phyloP scores from a whole-genome alignment of 2,888 invertebrate genomes.

The Hydraecia micacea region DNA sequence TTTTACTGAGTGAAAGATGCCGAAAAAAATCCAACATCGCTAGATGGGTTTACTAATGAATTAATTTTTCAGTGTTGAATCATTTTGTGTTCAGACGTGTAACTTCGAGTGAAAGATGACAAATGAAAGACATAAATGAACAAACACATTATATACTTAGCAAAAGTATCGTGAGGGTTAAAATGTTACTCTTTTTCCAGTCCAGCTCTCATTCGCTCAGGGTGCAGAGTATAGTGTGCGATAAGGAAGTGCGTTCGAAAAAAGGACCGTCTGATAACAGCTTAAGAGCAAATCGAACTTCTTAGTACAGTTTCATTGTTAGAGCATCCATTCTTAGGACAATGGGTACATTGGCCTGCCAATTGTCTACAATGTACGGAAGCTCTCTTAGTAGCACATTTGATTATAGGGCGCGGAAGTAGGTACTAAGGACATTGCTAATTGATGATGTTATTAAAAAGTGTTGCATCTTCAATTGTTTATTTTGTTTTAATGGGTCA shows the following conservation, averaged over 20 bases:
- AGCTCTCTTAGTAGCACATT: slow-evolving; percentile 47
- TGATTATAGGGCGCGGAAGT: slow-evolving; percentile 63
- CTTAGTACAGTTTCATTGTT: slow-evolving; percentile 58
- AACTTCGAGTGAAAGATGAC: not conserved
- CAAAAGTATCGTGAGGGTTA: not conserved
- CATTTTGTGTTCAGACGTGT: not conserved
- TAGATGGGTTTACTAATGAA: not conserved
- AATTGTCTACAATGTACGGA: slow-evolving; percentile 65
- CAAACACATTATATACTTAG: not conserved
- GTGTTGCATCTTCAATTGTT: slow-evolving; percentile 65
- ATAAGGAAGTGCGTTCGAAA: not conserved
- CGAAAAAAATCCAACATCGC: too few relatives aligned
- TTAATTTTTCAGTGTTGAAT: not conserved
- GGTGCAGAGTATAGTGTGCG: not conserved
- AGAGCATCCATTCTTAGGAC: slow-evolving; percentile 48
- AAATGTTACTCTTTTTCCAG: not conserved
- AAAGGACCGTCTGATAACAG: not conserved
- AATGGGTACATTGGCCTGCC: slow-evolving; percentile 55
- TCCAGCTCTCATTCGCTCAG: not conserved
- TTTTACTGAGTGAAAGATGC: not conserved
- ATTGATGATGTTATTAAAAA: slow-evolving; percentile 45
- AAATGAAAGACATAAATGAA: not conserved
- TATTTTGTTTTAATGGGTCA: slow-evolving; percentile 30
- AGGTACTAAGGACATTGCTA: slow-evolving; percentile 43
- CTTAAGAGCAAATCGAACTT: slow-evolving; percentile 36